Evolutionary conservation across 1,140 invertebrate genomes (phyloP).

Genomic region (Oscheius sp.): DNA sequence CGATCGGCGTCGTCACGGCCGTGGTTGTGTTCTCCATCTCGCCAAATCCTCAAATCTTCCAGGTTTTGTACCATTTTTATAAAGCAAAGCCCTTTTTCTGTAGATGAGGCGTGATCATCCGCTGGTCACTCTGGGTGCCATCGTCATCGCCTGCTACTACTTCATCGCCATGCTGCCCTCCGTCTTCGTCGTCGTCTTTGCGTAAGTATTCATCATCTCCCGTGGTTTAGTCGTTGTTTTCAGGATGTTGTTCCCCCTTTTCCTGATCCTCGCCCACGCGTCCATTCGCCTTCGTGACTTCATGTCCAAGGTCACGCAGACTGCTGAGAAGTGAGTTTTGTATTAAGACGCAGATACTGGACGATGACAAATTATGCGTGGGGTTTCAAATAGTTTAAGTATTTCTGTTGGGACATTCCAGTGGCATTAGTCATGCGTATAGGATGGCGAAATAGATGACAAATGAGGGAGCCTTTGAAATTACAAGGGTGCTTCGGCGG

Average conservation of each 20-base stretch:
- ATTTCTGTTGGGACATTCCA: too few species aligned
- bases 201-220: background rate
- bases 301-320: constrained; percentile 1
- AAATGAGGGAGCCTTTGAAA: background rate
- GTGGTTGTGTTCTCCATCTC: constrained; percentile 10
- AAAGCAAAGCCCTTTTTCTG: background rate
- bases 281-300: constrained; percentile 22
- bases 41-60: background rate
- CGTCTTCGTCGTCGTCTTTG: constrained; percentile 22
- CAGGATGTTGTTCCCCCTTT: constrained; percentile 24
- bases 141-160: constrained; percentile 16
- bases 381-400: too few species aligned
- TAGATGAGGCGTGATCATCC: constrained; percentile 34
- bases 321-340: constrained; percentile 10
- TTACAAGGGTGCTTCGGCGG: background rate
- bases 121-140: constrained; percentile 26
- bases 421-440: too few species aligned
- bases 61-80: background rate
- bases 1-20: background rate
- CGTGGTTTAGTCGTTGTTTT: background rate
- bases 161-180: constrained; percentile 19
- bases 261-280: constrained; percentile 26
- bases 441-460: background rate
- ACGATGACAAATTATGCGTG: too few species aligned
- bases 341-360: too few species aligned